Evolutionary conservation across 1,140 invertebrate species (phyloP).

Genomic region (Euwallacea fornicatus): DNA sequence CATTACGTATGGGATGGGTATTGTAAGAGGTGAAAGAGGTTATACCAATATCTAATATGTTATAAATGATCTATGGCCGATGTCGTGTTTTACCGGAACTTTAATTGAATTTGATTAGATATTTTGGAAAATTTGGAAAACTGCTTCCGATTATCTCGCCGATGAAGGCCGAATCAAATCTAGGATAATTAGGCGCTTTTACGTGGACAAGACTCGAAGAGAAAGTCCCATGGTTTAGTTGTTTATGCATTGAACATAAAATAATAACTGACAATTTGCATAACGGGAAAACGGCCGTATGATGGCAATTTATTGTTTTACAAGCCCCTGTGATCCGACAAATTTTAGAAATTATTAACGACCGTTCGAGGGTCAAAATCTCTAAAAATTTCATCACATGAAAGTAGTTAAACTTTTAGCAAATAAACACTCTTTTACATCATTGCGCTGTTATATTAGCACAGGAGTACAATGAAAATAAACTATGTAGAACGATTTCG

Average conservation of each 20-base stretch:
- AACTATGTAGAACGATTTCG: background rate
- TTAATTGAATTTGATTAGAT: too few species aligned
- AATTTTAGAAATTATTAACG: background rate
- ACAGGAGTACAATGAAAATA: background rate
- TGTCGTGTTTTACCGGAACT: too few species aligned
- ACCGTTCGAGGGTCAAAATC: background rate
- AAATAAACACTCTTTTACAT: background rate
- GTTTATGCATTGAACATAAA: constrained; percentile 40
- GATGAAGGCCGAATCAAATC: background rate
- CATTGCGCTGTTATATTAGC: too few species aligned
- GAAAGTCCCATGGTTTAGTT: constrained; percentile 39
- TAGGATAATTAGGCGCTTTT: constrained; percentile 27
- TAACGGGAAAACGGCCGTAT: constrained; percentile 35
- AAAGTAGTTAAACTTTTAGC: background rate
- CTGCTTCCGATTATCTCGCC: too few species aligned
- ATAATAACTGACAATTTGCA: constrained; percentile 37
- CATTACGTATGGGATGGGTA: background rate
- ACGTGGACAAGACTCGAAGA: constrained; percentile 30
- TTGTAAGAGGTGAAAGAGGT: constrained; percentile 9
- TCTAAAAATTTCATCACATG: background rate
- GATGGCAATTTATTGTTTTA: constrained; percentile 14
- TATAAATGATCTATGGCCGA: background rate
- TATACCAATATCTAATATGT: constrained; percentile 14
- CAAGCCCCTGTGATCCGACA: background rate
- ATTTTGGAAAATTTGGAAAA: too few species aligned